Conservation (phyloP, 2,797 vertebrate genomes). For the Cyprinodon diabolis region DNA sequence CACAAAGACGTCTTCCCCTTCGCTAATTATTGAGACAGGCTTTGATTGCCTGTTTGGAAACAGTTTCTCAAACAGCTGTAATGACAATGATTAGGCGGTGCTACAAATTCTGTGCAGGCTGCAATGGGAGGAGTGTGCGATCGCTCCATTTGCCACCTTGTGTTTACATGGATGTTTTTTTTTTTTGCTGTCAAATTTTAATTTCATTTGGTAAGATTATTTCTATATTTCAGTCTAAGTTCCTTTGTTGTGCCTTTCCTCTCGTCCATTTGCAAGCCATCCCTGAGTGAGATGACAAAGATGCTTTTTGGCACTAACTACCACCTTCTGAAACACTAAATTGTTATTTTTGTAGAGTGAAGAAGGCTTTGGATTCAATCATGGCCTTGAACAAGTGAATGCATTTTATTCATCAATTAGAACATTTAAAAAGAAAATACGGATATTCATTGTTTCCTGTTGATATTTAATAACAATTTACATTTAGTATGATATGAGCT, state of each 20-base stretch:
- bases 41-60: constrained; percentile 88
- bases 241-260: constrained; percentile 10
- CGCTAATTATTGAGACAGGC: constrained; percentile 82
- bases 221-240: constrained; percentile 30
- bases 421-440: constrained; percentile 9
- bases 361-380: constrained; percentile 2
- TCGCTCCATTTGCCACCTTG: constrained; percentile 37
- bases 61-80: constrained; percentile 81
- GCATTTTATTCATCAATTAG: neutral
- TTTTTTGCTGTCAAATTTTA: constrained; percentile 24
- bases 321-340: constrained; percentile 44
- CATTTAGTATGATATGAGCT: neutral
- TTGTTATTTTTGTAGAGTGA: constrained; percentile 29
- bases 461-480: neutral
- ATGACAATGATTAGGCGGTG: constrained; percentile 82
- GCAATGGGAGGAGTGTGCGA: constrained; percentile 24
- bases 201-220: constrained; percentile 47
- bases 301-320: constrained; percentile 32
- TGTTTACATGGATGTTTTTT: constrained; percentile 47
- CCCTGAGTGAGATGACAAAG: constrained; percentile 32
- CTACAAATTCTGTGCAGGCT: constrained; percentile 61
- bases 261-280: constrained; percentile 24
- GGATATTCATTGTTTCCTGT: neutral
- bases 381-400: neutral
- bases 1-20: constrained; percentile 76